These are phyloP conservation scores for Melanotus villosus DNA, from an alignment of 2,888 invertebrate species.

Conservation along the genomic window DNA sequence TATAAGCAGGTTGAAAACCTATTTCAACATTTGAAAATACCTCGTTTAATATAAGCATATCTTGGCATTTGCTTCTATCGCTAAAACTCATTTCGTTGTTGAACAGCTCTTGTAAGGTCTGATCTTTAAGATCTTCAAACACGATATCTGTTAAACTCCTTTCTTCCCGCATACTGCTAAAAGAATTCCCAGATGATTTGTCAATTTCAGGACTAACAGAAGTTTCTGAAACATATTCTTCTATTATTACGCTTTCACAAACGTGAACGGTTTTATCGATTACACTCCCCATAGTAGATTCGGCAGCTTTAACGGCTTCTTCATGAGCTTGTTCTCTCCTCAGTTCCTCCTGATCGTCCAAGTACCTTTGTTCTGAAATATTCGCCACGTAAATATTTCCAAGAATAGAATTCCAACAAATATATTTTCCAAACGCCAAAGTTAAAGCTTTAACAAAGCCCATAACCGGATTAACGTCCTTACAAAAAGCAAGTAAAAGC, in stretches of 20 bases:
- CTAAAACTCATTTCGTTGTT: background rate
- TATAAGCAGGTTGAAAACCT: conserved; percentile 42
- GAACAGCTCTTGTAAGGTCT: conserved; percentile 22
- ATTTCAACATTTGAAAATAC: conserved; percentile 51
- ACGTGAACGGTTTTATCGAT: conserved; percentile 57
- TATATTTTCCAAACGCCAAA: conserved; percentile 71
- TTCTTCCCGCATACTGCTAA: no score
- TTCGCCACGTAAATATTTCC: conserved; percentile 70
- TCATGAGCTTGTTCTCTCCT: conserved; percentile 36
- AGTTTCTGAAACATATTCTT: conserved; percentile 45
- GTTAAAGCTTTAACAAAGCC: conserved; percentile 74
- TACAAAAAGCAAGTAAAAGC: conserved; percentile 76
- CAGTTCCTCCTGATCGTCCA: conserved; percentile 48
- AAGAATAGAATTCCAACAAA: conserved; percentile 69
- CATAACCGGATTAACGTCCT: conserved; percentile 70
- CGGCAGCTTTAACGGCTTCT: conserved; percentile 49
- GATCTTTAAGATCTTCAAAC: background rate
- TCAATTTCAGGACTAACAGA: background rate
- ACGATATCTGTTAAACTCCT: background rate
- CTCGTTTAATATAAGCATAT: conserved; percentile 32
- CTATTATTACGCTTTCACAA: conserved; percentile 59
- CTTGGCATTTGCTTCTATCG: background rate
- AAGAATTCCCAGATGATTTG: background rate
- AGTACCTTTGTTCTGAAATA: conserved; percentile 43
- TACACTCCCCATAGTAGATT: conserved; percentile 53